Conservation (phyloP, 2,797 vertebrate species). For the Crax fasciolata region DNA sequence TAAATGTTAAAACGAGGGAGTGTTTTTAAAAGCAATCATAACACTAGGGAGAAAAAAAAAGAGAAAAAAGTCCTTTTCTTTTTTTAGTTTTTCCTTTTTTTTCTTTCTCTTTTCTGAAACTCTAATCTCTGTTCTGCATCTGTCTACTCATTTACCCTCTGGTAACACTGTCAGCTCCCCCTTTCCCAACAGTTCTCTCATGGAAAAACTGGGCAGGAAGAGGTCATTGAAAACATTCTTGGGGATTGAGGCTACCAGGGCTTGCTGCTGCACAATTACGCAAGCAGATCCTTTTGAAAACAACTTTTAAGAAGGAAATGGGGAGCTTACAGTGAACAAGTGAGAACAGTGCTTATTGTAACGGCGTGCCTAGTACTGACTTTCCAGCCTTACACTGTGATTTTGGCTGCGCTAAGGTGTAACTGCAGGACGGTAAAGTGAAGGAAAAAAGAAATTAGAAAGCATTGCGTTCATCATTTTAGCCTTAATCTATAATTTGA, state of each 20-base stretch:
- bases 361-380: slow-evolving; percentile 15
- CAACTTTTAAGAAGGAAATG: slow-evolving; percentile 69
- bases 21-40: not conserved
- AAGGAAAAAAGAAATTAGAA: not conserved
- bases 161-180: slow-evolving; percentile 8
- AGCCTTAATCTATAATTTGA: not conserved
- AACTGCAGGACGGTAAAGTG: not conserved
- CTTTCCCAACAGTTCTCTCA: slow-evolving; percentile 9
- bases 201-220: slow-evolving; percentile 68
- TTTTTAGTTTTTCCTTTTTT: not conserved
- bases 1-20: not conserved
- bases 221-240: slow-evolving; percentile 66
- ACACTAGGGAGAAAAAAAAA: not conserved
- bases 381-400: not conserved
- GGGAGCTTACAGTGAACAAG: slow-evolving; percentile 49
- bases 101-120: not conserved
- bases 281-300: slow-evolving; percentile 74
- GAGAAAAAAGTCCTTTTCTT: not conserved
- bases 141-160: slow-evolving; percentile 41
- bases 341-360: slow-evolving; percentile 50
- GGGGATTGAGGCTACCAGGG: slow-evolving; percentile 51
- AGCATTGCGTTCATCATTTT: not conserved
- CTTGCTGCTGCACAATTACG: slow-evolving; percentile 64
- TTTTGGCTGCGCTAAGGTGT: not conserved
- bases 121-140: slow-evolving; percentile 38